A percentile compares a stretch with the other conserved stretches of the same genome.
Conservation (phyloP, 2,797 vertebrate genomes). For the Rhinella marina region DNA sequence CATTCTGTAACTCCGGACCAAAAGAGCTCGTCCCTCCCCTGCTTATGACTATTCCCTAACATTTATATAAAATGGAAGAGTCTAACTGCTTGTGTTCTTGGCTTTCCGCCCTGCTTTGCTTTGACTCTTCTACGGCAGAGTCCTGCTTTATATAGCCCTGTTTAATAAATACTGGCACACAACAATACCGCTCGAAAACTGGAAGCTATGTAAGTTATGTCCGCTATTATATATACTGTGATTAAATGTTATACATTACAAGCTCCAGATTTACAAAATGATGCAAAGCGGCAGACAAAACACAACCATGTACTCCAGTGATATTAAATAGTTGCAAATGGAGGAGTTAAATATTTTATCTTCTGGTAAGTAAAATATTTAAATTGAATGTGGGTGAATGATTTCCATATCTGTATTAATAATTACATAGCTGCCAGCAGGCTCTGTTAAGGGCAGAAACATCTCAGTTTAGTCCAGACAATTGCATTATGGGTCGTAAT, state of each 20-base stretch:
- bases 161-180: slow-evolving; percentile 10
- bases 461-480: slow-evolving; percentile 46
- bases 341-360: slow-evolving; percentile 28
- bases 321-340: slow-evolving; percentile 8
- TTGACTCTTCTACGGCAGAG: neutral
- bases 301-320: slow-evolving; percentile 19
- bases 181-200: neutral
- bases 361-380: slow-evolving; percentile 40
- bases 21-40: neutral
- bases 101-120: neutral
- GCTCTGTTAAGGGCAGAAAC: slow-evolving; percentile 42
- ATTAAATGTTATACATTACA: neutral
- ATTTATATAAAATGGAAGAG: neutral
- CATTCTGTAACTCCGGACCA: neutral
- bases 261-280: slow-evolving; percentile 7
- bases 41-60: neutral
- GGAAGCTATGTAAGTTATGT: slow-evolving; percentile 8
- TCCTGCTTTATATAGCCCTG: neutral
- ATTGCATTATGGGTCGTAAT: slow-evolving; percentile 37
- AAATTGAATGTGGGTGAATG: slow-evolving; percentile 31
- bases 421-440: slow-evolving; percentile 45
- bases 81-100: neutral
- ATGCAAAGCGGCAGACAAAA: neutral
- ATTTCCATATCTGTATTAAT: slow-evolving; percentile 51
- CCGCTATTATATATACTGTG: slow-evolving; percentile 23